These are phyloP conservation scores for Zosterops pallidus DNA, from an alignment of 2,113 vertebrate species.

Conservation along the genomic window DNA sequence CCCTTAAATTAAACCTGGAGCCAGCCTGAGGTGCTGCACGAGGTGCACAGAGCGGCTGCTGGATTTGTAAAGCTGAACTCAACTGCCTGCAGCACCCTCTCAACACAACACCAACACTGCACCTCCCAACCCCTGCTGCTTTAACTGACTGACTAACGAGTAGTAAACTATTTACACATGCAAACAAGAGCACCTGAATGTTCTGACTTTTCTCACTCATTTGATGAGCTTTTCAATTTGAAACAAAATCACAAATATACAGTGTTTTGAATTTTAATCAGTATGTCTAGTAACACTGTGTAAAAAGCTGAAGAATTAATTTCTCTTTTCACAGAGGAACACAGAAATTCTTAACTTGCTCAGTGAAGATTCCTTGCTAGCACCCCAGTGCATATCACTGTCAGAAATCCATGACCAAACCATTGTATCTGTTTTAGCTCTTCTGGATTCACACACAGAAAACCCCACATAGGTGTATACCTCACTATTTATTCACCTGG, in stretches of 20 bases:
- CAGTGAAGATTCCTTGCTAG: not conserved
- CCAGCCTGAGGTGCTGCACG: not conserved
- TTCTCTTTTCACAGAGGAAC: not conserved
- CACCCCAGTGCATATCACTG: not conserved
- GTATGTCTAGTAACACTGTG: not conserved
- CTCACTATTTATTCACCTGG: not conserved
- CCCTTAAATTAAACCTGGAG: not conserved
- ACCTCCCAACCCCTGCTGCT: not conserved
- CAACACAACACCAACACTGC: not conserved
- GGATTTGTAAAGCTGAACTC: not conserved
- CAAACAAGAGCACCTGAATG: not conserved
- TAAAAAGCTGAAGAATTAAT: not conserved
- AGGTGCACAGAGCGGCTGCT: rapidly evolving
- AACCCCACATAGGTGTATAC: not conserved
- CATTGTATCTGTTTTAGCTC: not conserved
- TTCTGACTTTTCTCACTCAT: not conserved
- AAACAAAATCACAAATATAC: not conserved
- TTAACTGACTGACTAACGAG: constrained; percentile 6
- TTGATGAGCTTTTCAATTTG: not conserved
- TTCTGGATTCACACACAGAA: not conserved
- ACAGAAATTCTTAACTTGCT: not conserved
- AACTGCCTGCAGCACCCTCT: not conserved
- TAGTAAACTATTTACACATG: not conserved
- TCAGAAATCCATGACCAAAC: not conserved
- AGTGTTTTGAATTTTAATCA: not conserved